A percentile compares a stretch with the other conserved stretches of the same genome.
phyloP scores from a whole-genome alignment of 1,140 invertebrate genomes.

The Lucilia cuprina region DNA sequence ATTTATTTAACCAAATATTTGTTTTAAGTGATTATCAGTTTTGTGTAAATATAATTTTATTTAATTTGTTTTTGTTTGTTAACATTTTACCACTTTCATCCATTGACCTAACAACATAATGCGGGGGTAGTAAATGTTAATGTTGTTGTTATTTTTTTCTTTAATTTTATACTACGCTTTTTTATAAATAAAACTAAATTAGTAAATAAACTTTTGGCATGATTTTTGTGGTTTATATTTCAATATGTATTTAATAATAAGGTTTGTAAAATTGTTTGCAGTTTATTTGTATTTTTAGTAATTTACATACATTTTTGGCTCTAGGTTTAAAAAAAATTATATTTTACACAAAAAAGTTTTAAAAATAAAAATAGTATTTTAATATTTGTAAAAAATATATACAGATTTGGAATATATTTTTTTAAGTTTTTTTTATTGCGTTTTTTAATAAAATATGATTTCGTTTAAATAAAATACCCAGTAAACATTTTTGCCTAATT shows the following conservation, averaged over 20 bases:
- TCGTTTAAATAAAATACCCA: too few species aligned
- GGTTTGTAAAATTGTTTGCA: background rate
- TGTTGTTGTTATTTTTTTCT: background rate
- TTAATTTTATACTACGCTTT: background rate
- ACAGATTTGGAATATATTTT: too few species aligned
- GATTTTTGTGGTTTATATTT: too few species aligned
- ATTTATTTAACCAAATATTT: background rate
- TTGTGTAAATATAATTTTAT: slow-evolving; percentile 1
- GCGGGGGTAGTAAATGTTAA: background rate
- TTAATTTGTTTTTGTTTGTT: background rate
- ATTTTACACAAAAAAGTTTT: background rate
- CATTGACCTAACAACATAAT: background rate
- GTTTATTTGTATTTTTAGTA: background rate
- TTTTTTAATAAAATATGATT: too few species aligned
- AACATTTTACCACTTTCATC: background rate
- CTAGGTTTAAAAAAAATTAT: background rate
- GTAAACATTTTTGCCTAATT: too few species aligned
- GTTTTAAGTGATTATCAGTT: background rate
- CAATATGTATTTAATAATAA: background rate
- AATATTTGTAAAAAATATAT: too few species aligned
- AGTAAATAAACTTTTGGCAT: background rate
- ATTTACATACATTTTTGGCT: background rate
- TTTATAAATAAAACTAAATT: background rate
- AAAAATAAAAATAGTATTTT: too few species aligned
- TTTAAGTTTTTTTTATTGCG: too few species aligned